Evolutionary conservation across 2,797 vertebrate genomes (phyloP).

Genomic region (Emydoidea blandingii): DNA sequence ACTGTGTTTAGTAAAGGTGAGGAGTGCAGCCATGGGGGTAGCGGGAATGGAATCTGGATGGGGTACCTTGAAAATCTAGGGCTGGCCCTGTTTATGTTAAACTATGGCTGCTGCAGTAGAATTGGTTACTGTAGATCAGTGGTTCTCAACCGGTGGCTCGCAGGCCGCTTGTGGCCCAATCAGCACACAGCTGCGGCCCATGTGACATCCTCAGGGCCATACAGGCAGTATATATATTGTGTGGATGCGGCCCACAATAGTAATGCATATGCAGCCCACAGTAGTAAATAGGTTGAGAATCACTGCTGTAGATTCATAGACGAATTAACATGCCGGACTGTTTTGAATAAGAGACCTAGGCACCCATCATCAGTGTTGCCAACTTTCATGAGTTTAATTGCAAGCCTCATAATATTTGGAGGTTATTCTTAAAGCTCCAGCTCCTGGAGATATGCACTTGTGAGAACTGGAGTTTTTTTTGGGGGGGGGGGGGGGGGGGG

Average conservation of each 20-base stretch:
- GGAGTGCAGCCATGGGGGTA: too few species aligned
- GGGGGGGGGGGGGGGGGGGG: too few species aligned
- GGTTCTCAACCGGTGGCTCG: too few species aligned
- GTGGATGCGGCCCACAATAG: too few species aligned
- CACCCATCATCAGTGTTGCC: neutral
- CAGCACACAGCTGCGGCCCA: too few species aligned
- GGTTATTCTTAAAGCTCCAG: neutral
- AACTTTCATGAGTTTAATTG: neutral
- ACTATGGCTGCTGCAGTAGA: neutral
- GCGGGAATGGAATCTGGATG: too few species aligned
- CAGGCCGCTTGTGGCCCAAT: too few species aligned
- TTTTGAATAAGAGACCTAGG: neutral
- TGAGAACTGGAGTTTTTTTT: neutral
- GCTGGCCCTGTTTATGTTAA: accelerated
- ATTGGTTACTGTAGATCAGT: neutral
- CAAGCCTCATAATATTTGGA: neutral
- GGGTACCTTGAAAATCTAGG: neutral
- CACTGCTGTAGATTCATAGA: neutral
- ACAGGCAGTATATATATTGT: too few species aligned
- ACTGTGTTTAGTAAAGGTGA: too few species aligned
- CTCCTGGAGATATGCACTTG: neutral
- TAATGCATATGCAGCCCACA: too few species aligned
- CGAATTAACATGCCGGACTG: neutral
- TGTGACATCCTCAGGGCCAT: too few species aligned
- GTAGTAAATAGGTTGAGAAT: too few species aligned